Conservation (phyloP, 2,113 vertebrate species). For the Ancistrus triradiatus region DNA sequence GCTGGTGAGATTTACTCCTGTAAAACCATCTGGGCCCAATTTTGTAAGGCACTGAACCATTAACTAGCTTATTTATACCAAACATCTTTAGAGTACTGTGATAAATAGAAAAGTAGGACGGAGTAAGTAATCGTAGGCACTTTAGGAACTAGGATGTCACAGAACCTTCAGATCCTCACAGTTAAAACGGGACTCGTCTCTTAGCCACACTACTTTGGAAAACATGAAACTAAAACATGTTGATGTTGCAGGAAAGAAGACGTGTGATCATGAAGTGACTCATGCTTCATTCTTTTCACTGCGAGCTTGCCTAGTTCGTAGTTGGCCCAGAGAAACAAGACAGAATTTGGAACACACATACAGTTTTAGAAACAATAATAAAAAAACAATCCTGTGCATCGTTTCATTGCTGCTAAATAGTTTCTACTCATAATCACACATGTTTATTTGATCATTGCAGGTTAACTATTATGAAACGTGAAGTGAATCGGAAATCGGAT, state of each 20-base stretch:
- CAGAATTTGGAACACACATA: no score
- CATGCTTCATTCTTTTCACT: conserved; percentile 27
- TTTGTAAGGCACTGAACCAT: conserved; percentile 68
- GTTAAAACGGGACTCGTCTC: conserved; percentile 63
- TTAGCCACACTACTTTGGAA: conserved; percentile 54
- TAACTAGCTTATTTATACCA: conserved; percentile 74
- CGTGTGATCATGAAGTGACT: conserved; percentile 35
- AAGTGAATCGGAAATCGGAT: no score
- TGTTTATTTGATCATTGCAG: no score
- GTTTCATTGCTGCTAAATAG: no score
- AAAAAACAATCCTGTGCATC: no score
- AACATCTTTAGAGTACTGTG: conserved; percentile 74
- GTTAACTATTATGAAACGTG: no score
- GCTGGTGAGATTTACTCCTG: conserved; percentile 77
- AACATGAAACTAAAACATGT: conserved; percentile 25
- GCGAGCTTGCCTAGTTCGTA: neutral
- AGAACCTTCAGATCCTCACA: conserved; percentile 61
- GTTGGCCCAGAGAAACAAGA: no score
- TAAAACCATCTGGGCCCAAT: conserved; percentile 68
- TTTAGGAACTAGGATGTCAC: conserved; percentile 70
- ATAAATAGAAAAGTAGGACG: conserved; percentile 76
- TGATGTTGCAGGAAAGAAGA: conserved; percentile 25
- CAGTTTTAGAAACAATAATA: no score
- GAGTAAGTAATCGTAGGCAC: conserved; percentile 71
- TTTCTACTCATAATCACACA: no score